Conservation (phyloP, 1,140 invertebrate species). For the Penaeus japonicus region DNA sequence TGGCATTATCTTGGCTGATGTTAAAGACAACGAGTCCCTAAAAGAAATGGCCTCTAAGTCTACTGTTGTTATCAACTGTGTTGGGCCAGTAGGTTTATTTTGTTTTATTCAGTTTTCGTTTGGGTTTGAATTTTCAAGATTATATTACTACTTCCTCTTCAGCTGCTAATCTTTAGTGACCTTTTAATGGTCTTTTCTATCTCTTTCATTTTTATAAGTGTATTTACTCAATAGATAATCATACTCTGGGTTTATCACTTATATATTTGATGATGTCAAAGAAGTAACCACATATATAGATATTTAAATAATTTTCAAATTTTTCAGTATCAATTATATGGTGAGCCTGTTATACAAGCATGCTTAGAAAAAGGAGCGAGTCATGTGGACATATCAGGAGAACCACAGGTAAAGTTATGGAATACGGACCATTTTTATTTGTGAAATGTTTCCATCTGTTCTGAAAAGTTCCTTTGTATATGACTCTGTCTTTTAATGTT, state of each 20-base stretch:
- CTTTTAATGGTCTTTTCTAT: too few species aligned
- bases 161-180: not conserved
- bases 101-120: not conserved
- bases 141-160: not conserved
- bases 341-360: conserved; percentile 88
- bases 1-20: conserved; percentile 81
- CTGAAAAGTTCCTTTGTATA: not conserved
- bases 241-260: not conserved
- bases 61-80: conserved; percentile 83
- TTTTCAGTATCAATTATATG: conserved; percentile 78
- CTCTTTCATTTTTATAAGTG: too few species aligned
- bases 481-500: too few species aligned
- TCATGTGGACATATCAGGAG: conserved; percentile 91
- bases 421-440: not conserved
- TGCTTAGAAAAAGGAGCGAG: conserved; percentile 83
- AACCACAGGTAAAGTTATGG: conserved; percentile 68
- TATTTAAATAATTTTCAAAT: not conserved
- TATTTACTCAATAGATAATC: not conserved
- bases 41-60: conserved; percentile 78
- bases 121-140: not conserved
- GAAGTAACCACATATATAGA: not conserved
- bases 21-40: conserved; percentile 76
- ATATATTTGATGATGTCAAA: not conserved
- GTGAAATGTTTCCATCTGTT: not conserved
- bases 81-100: conserved; percentile 74